These are phyloP conservation scores for Notothenia coriiceps DNA, from an alignment of 2,113 vertebrate species.

Conservation along the genomic window DNA sequence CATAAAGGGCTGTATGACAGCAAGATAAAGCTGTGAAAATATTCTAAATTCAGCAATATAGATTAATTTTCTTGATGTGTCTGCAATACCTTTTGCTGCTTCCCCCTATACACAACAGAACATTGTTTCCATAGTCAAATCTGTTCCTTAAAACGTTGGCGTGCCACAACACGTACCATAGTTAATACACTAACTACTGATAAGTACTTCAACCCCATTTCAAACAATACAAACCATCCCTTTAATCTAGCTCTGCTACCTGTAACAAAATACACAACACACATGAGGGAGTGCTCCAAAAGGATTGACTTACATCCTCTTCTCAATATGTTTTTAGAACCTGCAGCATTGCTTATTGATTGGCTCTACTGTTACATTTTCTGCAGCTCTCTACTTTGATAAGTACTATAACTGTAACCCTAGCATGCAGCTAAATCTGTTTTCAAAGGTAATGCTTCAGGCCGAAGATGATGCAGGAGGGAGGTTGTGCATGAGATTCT, in stretches of 20 bases:
- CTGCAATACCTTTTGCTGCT: no score
- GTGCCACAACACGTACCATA: no score
- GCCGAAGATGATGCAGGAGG: conserved; percentile 24
- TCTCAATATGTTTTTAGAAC: conserved; percentile 27
- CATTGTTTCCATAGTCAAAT: no score
- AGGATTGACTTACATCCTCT: conserved; percentile 35
- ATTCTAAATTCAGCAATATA: no score
- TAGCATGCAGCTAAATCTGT: conserved; percentile 26
- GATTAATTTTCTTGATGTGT: no score
- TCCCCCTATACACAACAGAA: no score
- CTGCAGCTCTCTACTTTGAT: neutral
- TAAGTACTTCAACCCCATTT: no score
- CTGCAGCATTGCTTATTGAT: conserved; percentile 40
- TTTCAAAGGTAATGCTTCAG: conserved; percentile 36
- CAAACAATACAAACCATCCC: no score
- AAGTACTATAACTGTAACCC: conserved; percentile 13
- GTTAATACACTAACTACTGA: no score
- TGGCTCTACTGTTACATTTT: conserved; percentile 11
- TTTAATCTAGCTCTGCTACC: conserved; percentile 30
- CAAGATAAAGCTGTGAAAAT: no score
- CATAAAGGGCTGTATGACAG: no score
- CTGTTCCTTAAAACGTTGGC: no score
- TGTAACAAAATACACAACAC: conserved; percentile 57
- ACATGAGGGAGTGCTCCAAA: conserved; percentile 39
- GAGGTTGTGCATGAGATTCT: conserved; percentile 1